Base-by-base conservation (phyloP, 2,113 vertebrate genomes). In the Lonchura striata region DNA sequence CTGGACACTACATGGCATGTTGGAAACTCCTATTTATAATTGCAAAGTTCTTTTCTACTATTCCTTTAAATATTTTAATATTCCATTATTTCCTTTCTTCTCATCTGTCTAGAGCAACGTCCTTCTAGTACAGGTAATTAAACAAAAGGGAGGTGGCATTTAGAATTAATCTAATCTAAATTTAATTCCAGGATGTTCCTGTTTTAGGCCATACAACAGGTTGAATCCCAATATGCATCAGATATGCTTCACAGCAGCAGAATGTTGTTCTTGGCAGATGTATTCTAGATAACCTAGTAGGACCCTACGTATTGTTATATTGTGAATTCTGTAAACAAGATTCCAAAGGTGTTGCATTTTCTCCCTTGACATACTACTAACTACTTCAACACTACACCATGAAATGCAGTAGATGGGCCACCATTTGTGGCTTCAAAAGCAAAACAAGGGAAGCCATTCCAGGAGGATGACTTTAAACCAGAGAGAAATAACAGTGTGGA, bases 111-210 rank as follows among this genome's bases (percentile, higher is more conserved):
- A 56, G 49, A 90, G 41, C 10, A 78, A 46, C 4, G 7, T 57
- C 28, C 41, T 28, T 33, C 25, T 33, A 47, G 60, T 10, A 68
- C 8, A 65, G 18, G 8, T 66, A 76, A 80, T 37, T 71, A 76
- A 79, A 33, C 17, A 69, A 70, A 30, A 82, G 39, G 35, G 39
- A 91, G 52, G n/a, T 79, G 22, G 25, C 71, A 64, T 75, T 60
- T n/a, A 89, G 52, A 71, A 76, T 54, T 68, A 63, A 85, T 57
- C 37, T 46, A 41, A 81, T 72, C 37, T 84, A 64, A 82, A 64
- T 61, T 89, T 84, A 87, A 85, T 90, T 90, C 74, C 92, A 94
- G 82, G 74, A 82, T 79, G 31, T 79, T 82, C 60, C 57, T 91
- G 47, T 79, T 87, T 89, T 50, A 76, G 84, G 65, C 79, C 41